Evolutionary conservation across 2,113 vertebrate genomes (phyloP).

Genomic region (Bombycilla garrulus): DNA sequence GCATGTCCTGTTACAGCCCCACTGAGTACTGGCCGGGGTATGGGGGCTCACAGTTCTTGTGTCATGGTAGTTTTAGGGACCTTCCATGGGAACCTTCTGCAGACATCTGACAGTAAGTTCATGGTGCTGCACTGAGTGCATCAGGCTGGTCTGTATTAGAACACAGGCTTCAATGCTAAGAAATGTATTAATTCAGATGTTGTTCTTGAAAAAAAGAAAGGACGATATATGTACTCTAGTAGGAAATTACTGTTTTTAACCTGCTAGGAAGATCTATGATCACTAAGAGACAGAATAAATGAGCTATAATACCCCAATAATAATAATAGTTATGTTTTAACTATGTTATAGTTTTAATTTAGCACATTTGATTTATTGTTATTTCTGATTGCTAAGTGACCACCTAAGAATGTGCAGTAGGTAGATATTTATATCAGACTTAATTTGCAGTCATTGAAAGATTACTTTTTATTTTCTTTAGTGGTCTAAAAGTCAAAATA

Average conservation of each 20-base stretch:
- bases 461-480: not conserved
- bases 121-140: not conserved
- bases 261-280: not conserved
- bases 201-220: not conserved
- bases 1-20: not conserved
- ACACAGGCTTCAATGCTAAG: not conserved
- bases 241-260: not conserved
- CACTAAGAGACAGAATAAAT: not conserved
- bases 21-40: too few species aligned
- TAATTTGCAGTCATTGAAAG: not conserved
- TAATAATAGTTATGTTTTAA: not conserved
- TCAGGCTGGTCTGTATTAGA: not conserved
- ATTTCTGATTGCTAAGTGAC: not conserved
- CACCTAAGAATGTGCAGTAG: not conserved
- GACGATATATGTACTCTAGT: too few species aligned
- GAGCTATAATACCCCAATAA: not conserved
- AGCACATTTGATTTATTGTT: not conserved
- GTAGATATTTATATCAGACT: not conserved
- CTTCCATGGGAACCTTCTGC: fast-evolving
- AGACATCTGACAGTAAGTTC: not conserved
- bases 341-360: too few species aligned
- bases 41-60: not conserved
- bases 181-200: not conserved
- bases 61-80: not conserved
- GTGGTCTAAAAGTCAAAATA: not conserved